Percentiles rank a stretch among this genome's conserved stretches.
Evolutionary conservation across 2,888 invertebrate species (phyloP).

Genomic region (Siphlonurus alternatus): DNA sequence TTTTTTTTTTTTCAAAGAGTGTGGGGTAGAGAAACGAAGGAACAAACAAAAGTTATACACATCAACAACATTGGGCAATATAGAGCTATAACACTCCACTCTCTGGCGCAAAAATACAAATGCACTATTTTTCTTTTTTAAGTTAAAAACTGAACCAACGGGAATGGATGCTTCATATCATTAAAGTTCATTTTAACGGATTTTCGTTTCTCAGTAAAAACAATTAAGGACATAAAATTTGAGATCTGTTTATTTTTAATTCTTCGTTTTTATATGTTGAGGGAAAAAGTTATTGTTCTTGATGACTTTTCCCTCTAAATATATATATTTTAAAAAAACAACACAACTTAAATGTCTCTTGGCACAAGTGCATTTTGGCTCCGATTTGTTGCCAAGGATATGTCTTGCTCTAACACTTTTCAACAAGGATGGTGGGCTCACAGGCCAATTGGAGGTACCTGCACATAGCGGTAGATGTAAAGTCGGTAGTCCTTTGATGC

Average conservation of each 20-base stretch:
- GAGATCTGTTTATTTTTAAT: not conserved
- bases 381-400: not conserved
- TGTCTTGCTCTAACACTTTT: not conserved
- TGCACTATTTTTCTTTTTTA: conserved; percentile 10
- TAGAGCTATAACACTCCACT: conserved; percentile 13
- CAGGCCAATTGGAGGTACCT: conserved; percentile 76
- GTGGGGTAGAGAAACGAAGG: not conserved
- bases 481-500: conserved; percentile 99
- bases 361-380: not conserved
- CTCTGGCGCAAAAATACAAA: conserved; percentile 15
- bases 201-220: not conserved
- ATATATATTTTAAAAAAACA: not conserved
- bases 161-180: conserved; percentile 13
- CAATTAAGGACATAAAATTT: not conserved
- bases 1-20: conserved; percentile 10
- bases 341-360: not conserved
- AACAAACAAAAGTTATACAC: conserved; percentile 14
- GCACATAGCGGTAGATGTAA: conserved; percentile 97
- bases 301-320: not conserved
- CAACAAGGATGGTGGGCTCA: conserved; percentile 23
- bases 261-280: not conserved
- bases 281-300: not conserved
- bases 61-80: conserved; percentile 14
- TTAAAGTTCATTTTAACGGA: not conserved
- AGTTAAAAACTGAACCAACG: conserved; percentile 4